Percentiles rank a stretch among this genome's conserved stretches.
These are phyloP conservation scores for Silvanus unidentatus DNA, from an alignment of 2,888 invertebrate genomes.

Conservation along the genomic window DNA sequence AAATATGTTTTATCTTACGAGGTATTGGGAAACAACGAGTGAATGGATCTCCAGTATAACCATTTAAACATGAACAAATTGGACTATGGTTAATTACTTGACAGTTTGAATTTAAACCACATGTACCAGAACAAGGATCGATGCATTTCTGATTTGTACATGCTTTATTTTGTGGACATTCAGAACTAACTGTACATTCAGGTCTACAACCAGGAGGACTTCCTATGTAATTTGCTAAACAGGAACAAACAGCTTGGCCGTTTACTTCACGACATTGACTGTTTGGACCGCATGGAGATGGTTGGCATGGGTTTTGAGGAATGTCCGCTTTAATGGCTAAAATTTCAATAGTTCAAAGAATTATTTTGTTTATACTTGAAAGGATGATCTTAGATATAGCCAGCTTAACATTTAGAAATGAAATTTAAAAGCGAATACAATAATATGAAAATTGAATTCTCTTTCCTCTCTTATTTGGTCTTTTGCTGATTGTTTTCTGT, in stretches of 20 bases:
- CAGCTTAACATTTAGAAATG: too few species aligned
- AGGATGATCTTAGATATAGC: too few species aligned
- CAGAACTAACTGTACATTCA: conserved; percentile 65
- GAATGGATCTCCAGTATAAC: conserved; percentile 69
- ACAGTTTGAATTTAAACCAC: conserved; percentile 64
- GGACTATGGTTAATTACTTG: conserved; percentile 72
- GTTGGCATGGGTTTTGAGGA: conserved; percentile 57
- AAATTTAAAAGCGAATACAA: too few species aligned
- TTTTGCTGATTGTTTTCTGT: too few species aligned
- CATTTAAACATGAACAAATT: conserved; percentile 57
- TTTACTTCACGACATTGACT: conserved; percentile 60
- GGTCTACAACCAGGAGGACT: conserved; percentile 65
- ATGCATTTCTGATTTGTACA: conserved; percentile 68
- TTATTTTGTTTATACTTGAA: too few species aligned
- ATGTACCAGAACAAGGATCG: conserved; percentile 69
- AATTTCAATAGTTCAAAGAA: conserved; percentile 7
- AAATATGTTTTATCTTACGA: conserved; percentile 29
- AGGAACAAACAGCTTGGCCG: conserved; percentile 57
- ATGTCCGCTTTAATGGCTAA: conserved; percentile 33
- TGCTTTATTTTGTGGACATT: conserved; percentile 61
- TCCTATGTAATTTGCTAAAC: conserved; percentile 60
- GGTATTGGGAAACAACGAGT: conserved; percentile 49
- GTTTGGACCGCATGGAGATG: conserved; percentile 69
- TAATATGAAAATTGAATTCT: too few species aligned
- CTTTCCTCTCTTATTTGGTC: too few species aligned